Conservation (phyloP, 2,113 vertebrate genomes). For the Clarias gariepinus region DNA sequence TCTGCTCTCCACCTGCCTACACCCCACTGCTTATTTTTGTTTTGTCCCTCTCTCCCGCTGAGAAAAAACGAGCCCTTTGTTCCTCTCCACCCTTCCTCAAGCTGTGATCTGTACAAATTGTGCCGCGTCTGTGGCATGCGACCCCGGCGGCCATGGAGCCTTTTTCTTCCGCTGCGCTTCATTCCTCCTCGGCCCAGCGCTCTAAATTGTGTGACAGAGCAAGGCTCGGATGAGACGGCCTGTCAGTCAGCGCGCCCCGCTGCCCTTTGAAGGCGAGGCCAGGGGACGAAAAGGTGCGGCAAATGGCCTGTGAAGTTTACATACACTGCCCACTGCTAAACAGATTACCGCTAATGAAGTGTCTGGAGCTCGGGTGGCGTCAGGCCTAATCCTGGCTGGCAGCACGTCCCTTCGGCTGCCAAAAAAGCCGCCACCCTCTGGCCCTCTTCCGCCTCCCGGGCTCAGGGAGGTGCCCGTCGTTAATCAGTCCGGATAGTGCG, state of each 20-base stretch:
- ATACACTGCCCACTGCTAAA: constrained; percentile 99
- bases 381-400: constrained; percentile 97
- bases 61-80: constrained; percentile 35
- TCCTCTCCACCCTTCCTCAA: constrained; percentile 40
- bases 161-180: constrained; percentile 75
- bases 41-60: constrained; percentile 37
- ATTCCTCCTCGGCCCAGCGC: constrained; percentile 74
- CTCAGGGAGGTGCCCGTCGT: constrained; percentile 90
- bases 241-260: constrained; percentile 86
- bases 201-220: constrained; percentile 80
- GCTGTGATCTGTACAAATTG: constrained; percentile 63
- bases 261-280: constrained; percentile 95
- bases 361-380: constrained; percentile 95
- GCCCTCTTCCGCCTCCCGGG: constrained; percentile 64
- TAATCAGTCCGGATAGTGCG: constrained; percentile 97
- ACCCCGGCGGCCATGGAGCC: constrained; percentile 70
- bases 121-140: constrained; percentile 58
- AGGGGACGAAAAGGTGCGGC: constrained; percentile 87
- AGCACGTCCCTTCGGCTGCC: constrained; percentile 95
- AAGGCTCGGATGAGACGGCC: constrained; percentile 87
- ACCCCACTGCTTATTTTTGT: constrained; percentile 49
- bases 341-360: constrained; percentile 99
- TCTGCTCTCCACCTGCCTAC: constrained; percentile 41
- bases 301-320: constrained; percentile 99
- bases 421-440: constrained; percentile 86